phyloP scores from a whole-genome alignment of 2,888 invertebrate genomes.

The Amphipyra berbera region DNA sequence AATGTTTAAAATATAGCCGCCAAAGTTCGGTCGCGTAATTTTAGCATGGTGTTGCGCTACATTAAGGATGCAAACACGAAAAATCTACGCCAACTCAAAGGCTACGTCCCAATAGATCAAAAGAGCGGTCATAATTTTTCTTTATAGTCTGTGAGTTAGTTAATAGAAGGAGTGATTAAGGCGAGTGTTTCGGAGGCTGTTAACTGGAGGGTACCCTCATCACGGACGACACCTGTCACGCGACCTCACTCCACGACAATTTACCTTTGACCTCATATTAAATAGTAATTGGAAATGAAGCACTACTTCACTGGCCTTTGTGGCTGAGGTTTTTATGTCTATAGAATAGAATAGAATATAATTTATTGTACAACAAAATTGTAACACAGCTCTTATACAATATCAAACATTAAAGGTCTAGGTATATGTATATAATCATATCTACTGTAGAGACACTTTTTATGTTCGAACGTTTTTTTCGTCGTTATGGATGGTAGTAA shows the following conservation, averaged over 20 bases:
- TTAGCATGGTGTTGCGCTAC: no score
- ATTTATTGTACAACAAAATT: no score
- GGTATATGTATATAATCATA: not conserved
- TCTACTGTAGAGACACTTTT: conserved; percentile 3
- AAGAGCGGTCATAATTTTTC: conserved; percentile 1
- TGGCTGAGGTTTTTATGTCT: not conserved
- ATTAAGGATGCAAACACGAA: no score
- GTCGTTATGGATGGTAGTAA: not conserved
- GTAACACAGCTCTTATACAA: no score
- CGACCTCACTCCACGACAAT: conserved; percentile 59
- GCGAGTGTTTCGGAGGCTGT: conserved; percentile 46
- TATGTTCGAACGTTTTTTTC: not conserved
- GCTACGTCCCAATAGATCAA: not conserved
- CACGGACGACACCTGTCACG: conserved; percentile 66
- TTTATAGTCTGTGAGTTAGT: conserved; percentile 23
- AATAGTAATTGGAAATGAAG: conserved; percentile 62
- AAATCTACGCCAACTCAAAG: no score
- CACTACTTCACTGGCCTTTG: conserved; percentile 40
- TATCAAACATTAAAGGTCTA: no score
- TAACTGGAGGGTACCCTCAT: conserved; percentile 63
- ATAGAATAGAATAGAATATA: no score
- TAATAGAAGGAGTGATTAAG: conserved; percentile 55
- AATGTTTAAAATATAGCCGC: no score
- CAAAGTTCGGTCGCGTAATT: no score
- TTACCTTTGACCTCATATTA: conserved; percentile 63